Evolutionary conservation across 2,888 invertebrate species (phyloP), one percentile per base, ranked within the genome.

Genomic region (Tridacna crocea): DNA sequence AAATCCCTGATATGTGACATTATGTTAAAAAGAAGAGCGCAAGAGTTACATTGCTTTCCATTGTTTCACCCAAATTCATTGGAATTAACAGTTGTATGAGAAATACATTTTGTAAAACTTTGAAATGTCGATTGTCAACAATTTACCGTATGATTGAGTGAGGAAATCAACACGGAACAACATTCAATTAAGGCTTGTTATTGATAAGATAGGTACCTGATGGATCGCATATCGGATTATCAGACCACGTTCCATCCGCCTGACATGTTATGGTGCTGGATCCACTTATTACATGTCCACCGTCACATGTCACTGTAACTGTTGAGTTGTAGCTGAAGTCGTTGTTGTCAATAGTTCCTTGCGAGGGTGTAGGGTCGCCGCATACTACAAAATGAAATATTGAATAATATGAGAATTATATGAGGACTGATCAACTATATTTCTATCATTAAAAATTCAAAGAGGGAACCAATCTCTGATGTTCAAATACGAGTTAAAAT

Each of bases 171-270:
- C 36, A 36, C 36, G 36, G 36, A 36, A 36, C 36, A 36, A 36
- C 36, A 36, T 36, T 36, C 36, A 36, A 36, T 36, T 36, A 36
- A 36, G 36, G 36, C 2, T 36, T 36, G 36, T 36, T 2, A 36
- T 36, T 4, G 36, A 36, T 36, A 8, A 27, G 8, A n/a, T 66
- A n/a, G n/a, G n/a, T n/a, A 66, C 66, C 66, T 36, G 27, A 26
- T 10, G 66, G 13, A 26, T 27, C 61, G 65, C 75, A 75, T 15
- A 47, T 48, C 26, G 75, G 65, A 3, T 6, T 46, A 17, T 65
- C 75, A 46, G 36, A 63, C 75, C 75, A 75, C 6, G 65, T 75
- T 47, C 65, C 65, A 11, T 46, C 65, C 0, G 63, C 47, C 19
- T 65, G 65, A 26, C 75, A 75, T 17, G 63, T 75, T 0, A 75